phyloP scores from a whole-genome alignment of 30 jellyfish, hydroid and myxozoan species.

The Aurelia coerulea region DNA sequence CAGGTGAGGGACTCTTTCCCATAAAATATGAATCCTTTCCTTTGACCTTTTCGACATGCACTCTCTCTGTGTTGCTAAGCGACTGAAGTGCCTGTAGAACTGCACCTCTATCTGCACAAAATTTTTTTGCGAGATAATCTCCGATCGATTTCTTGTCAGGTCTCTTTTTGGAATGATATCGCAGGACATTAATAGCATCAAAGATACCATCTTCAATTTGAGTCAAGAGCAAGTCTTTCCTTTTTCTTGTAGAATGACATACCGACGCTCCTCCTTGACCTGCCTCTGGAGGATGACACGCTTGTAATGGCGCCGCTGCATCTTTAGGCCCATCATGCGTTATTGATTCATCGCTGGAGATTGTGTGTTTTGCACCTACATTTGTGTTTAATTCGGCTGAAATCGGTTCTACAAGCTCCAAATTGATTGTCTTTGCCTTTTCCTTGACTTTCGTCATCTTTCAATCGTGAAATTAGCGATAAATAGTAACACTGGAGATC shows the following conservation, averaged over 20 bases:
- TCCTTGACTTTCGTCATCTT: too few species aligned
- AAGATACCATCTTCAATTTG: conserved; percentile 1
- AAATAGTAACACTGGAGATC: too few species aligned
- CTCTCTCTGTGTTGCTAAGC: neutral
- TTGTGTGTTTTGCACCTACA: too few species aligned
- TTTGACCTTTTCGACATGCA: conserved; percentile 8
- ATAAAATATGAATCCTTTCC: conserved; percentile 25
- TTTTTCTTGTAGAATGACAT: neutral
- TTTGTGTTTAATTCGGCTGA: too few species aligned
- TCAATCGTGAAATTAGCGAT: too few species aligned
- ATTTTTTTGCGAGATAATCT: neutral
- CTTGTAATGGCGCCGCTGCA: conserved; percentile 1
- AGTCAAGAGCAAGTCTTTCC: neutral
- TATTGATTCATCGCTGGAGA: too few species aligned
- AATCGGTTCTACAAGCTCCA: too few species aligned
- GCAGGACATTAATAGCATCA: neutral
- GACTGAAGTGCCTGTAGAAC: neutral
- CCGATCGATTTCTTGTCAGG: neutral
- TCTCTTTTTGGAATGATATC: neutral
- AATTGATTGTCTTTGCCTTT: too few species aligned
- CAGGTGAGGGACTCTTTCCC: conserved; percentile 14
- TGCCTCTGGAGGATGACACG: conserved; percentile 10
- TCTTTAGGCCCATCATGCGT: neutral
- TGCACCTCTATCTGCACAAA: neutral
- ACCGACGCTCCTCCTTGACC: conserved; percentile 7